Evolutionary conservation across 2,113 vertebrate genomes (phyloP), one percentile per base, ranked within the genome.

Genomic region (Hemibagrus wyckioides): DNA sequence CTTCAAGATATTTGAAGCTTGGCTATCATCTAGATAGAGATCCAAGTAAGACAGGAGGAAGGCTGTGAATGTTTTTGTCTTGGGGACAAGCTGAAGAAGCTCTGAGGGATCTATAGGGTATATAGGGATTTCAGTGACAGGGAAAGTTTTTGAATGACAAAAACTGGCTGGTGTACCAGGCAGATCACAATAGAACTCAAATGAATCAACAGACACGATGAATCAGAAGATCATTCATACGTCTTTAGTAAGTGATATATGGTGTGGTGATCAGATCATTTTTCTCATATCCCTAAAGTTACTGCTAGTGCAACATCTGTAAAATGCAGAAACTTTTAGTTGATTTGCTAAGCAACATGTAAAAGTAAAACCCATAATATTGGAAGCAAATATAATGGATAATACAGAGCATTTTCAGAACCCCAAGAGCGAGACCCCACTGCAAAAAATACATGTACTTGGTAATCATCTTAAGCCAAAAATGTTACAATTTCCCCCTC

Each of bases 391-490:
- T 82, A 56, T n/a, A n/a, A n/a, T n/a, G n/a, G n/a, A n/a, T n/a
- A n/a, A n/a, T n/a, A n/a, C 59, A 36, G 73, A 50, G 67, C 80
- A 85, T 39, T 82, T 80, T 50, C 73, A 80, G 81, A 82, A 39
- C 50, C 85, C 86, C 90, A 88, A 88, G 84, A 87, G 89, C 82
- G 83, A 82, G 63, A 79, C 79, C 73, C 69, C 67, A 50, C 59
- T 44, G 80, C 52, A 77, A 80, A 86, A n/a, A 13, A 86, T 77
- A 50, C 90, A 83, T 86, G 86, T 88, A 91, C 89, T 88, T 89
- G 33, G 57, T 44, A 75, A 84, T 39, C 6, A 84, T 84, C 30
- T 23, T 67, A 82, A 65, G 86, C 36, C 15, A 69, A 82, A 61
- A 41, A 76, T n/a, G 73, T 50, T 21, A 11, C 19, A 17, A 17